These are phyloP conservation scores for Labrus mixtus DNA, from an alignment of 2,113 vertebrate genomes.

Conservation along the genomic window DNA sequence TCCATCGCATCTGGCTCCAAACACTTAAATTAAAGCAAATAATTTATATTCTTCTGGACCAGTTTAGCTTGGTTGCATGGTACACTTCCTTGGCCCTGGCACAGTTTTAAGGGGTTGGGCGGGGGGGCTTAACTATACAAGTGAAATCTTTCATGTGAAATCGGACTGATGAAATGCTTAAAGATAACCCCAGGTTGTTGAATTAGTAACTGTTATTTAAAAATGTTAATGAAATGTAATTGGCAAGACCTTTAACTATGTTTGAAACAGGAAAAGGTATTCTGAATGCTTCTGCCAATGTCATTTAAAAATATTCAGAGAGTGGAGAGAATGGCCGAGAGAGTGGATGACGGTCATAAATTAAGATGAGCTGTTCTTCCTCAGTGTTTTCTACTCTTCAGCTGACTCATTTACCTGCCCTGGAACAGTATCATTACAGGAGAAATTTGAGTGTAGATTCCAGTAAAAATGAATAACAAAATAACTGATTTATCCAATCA, in stretches of 20 bases:
- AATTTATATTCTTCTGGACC: too few relatives aligned
- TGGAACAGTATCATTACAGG: slow-evolving; percentile 33
- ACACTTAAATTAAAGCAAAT: too few relatives aligned
- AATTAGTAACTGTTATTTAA: too few relatives aligned
- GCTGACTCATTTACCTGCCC: slow-evolving; percentile 54
- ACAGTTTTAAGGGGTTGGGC: too few relatives aligned
- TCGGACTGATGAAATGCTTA: neutral
- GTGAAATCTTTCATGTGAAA: neutral
- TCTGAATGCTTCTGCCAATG: neutral
- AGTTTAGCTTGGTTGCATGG: too few relatives aligned
- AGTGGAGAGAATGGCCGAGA: neutral
- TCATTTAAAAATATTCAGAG: neutral
- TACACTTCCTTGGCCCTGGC: too few relatives aligned
- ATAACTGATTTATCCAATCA: neutral
- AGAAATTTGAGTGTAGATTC: slow-evolving; percentile 14
- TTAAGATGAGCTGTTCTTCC: slow-evolving; percentile 41
- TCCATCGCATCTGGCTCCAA: too few relatives aligned
- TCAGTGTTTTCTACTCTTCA: slow-evolving; percentile 41
- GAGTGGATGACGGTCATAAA: slow-evolving; percentile 42
- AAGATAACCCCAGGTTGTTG: too few relatives aligned
- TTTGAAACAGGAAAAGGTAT: neutral
- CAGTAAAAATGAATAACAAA: neutral
- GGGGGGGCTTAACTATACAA: too few relatives aligned
- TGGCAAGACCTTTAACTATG: neutral
- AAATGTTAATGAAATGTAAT: too few relatives aligned